phyloP scores from a whole-genome alignment of 2,113 vertebrate species.

The Myotis yumanensis region DNA sequence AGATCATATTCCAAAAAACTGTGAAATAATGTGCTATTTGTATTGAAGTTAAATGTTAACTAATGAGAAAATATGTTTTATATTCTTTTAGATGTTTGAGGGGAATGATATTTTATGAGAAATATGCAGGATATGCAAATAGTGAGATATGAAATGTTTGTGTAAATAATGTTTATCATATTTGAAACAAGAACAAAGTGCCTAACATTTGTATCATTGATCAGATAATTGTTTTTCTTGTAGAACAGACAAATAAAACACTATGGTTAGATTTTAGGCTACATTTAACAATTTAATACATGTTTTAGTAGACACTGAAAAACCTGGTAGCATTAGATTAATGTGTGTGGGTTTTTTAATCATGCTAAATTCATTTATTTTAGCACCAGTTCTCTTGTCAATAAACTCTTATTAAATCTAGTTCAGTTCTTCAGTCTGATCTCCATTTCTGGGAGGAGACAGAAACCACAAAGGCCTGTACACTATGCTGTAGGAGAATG shows the following conservation, averaged over 20 bases:
- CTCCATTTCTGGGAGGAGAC: fast-evolving
- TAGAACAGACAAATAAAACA: not conserved
- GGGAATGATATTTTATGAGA: not conserved
- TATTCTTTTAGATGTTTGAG: not conserved
- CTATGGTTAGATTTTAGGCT: not conserved
- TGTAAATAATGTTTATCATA: not conserved
- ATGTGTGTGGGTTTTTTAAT: not conserved
- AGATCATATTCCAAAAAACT: not conserved
- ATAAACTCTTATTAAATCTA: not conserved
- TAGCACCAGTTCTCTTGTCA: not conserved
- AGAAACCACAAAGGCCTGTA: not conserved
- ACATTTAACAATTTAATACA: not conserved
- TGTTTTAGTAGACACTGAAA: not conserved
- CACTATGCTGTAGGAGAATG: not conserved
- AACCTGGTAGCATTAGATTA: not conserved
- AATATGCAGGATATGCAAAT: not conserved
- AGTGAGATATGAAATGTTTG: not conserved
- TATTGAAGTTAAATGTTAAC: constrained; percentile 11
- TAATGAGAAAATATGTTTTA: constrained; percentile 22
- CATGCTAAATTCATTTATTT: not conserved
- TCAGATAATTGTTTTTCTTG: not conserved
- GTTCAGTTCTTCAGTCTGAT: not conserved
- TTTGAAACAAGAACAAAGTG: not conserved
- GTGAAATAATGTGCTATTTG: not conserved
- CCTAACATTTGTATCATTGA: not conserved